Percentiles rank a stretch among this genome's conserved stretches.
These are phyloP conservation scores for Melanocharis versteri DNA, from an alignment of 2,113 vertebrate species.

Conservation along the genomic window DNA sequence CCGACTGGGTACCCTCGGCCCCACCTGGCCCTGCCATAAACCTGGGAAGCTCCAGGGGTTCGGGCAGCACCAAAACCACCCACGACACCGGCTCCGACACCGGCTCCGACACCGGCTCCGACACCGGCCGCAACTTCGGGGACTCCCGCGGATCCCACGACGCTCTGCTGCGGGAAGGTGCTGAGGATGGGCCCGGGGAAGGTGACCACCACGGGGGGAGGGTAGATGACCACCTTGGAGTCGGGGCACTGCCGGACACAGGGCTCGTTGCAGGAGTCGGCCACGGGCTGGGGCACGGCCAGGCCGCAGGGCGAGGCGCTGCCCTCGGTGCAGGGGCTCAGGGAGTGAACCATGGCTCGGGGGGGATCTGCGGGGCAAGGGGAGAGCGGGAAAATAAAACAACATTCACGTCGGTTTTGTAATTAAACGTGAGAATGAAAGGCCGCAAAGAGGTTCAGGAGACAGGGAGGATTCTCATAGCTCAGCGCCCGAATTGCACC, in stretches of 20 bases:
- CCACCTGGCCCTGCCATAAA: slow-evolving; percentile 20
- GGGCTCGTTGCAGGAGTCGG: slow-evolving; percentile 19
- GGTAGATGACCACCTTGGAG: slow-evolving; percentile 35
- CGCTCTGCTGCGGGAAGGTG: slow-evolving; percentile 26
- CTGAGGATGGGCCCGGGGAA: slow-evolving; percentile 48
- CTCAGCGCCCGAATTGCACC: fast-evolving
- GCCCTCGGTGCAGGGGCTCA: neutral
- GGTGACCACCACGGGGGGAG: neutral
- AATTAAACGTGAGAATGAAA: fast-evolving
- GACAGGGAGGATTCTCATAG: neutral
- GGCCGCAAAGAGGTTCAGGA: fast-evolving
- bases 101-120: fast-evolving
- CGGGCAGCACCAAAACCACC: neutral
- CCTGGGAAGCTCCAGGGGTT: neutral
- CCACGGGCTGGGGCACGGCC: slow-evolving; percentile 10
- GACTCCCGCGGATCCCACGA: neutral
- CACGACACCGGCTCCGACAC: neutral
- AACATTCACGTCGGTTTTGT: fast-evolving
- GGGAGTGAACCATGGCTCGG: neutral
- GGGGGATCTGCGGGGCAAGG: neutral
- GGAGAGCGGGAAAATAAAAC: neutral
- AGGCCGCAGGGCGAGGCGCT: neutral
- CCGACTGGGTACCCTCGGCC: neutral
- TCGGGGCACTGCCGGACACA: slow-evolving; percentile 37
- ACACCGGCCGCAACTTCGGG: neutral